phyloP scores from a whole-genome alignment of 2,797 vertebrate species.

The Sebastes diploproa region DNA sequence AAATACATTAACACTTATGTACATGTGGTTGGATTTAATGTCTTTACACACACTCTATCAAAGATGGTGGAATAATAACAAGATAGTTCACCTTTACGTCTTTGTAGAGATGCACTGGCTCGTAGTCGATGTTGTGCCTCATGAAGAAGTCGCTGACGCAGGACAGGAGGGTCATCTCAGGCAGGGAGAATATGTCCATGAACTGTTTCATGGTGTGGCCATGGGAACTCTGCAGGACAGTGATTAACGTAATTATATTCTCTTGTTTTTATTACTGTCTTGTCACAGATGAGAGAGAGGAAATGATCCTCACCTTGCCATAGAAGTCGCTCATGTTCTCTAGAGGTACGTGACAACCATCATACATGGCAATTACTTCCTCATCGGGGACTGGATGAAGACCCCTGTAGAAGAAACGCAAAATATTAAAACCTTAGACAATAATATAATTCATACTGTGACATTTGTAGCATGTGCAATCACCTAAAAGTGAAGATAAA shows the following conservation, averaged over 20 bases:
- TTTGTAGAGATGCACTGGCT: constrained; percentile 98
- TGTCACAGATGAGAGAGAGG: neutral
- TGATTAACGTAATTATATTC: neutral
- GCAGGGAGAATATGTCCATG: constrained; percentile 99
- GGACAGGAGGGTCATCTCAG: constrained; percentile 95
- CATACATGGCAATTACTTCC: constrained; percentile 98
- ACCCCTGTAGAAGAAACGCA: constrained; percentile 83
- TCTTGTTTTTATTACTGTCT: neutral
- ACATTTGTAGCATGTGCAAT: neutral
- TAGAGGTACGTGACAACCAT: constrained; percentile 94
- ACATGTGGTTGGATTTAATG: neutral
- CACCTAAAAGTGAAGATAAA: neutral
- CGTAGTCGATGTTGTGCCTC: constrained; percentile 97
- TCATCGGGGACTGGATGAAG: constrained; percentile 93
- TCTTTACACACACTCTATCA: neutral
- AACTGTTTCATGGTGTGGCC: constrained; percentile 98
- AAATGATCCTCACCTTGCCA: constrained; percentile 87
- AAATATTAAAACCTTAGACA: neutral
- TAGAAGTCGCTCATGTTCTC: constrained; percentile 99
- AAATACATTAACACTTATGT: constrained; percentile 11
- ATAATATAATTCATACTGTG: neutral
- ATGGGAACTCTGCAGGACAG: constrained; percentile 88
- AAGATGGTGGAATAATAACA: neutral
- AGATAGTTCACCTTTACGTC: constrained; percentile 91
- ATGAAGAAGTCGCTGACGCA: constrained; percentile 98